Percentiles rank a stretch among this genome's conserved stretches.
Evolutionary conservation across 2,888 invertebrate species (phyloP).

Genomic region (Drosophila flavopinicola): DNA sequence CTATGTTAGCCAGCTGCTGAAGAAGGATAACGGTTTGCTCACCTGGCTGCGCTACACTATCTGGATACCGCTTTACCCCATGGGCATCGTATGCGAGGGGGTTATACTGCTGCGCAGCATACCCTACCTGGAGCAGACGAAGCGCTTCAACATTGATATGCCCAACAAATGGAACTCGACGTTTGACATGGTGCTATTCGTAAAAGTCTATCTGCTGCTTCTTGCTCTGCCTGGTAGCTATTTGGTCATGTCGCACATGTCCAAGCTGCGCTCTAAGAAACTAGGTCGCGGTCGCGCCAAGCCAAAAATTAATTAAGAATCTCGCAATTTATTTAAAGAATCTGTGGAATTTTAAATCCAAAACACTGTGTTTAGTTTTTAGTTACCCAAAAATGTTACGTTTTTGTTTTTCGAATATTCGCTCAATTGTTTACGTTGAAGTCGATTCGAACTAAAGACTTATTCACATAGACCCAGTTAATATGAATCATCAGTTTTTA

Average conservation of each 20-base stretch:
- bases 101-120: conserved; percentile 92
- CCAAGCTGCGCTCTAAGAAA: conserved; percentile 89
- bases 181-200: conserved; percentile 92
- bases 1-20: conserved; percentile 92
- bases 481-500: not conserved
- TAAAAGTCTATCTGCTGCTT: conserved; percentile 91
- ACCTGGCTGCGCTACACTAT: conserved; percentile 97
- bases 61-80: conserved; percentile 97
- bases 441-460: not conserved
- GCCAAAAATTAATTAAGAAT: conserved; percentile 39
- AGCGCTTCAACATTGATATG: conserved; percentile 89
- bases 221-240: conserved; percentile 91
- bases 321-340: not conserved
- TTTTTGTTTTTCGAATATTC: not conserved
- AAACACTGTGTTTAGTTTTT: not conserved
- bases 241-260: conserved; percentile 93
- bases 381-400: not conserved
- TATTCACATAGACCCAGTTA: not conserved
- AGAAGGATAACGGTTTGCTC: conserved; percentile 89
- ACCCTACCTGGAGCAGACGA: conserved; percentile 94
- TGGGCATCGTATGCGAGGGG: conserved; percentile 95
- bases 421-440: not conserved
- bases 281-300: conserved; percentile 85
- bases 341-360: not conserved
- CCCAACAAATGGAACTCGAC: conserved; percentile 94